Conservation (phyloP, 2,797 vertebrate genomes). For the Cryptoblepharus egeriae region DNA sequence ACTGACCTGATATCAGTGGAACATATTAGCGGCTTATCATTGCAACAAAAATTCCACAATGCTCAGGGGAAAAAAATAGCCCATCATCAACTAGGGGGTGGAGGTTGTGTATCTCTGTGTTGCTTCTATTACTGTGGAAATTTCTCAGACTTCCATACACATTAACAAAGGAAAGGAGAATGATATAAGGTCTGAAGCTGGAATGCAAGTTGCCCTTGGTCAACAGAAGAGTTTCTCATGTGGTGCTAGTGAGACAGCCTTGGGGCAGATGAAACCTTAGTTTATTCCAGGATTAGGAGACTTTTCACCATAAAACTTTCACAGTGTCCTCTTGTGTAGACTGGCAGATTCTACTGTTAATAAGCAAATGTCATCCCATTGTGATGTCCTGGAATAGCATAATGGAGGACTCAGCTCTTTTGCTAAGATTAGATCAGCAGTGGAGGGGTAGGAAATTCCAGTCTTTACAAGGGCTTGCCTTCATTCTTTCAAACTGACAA, state of each 20-base stretch:
- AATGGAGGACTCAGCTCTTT: background rate
- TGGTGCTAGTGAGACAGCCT: conserved; percentile 33
- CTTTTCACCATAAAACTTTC: background rate
- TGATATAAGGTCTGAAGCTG: conserved; percentile 55
- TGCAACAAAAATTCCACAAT: conserved; percentile 43
- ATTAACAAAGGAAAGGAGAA: conserved; percentile 59
- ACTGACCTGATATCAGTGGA: background rate
- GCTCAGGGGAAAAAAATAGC: conserved; percentile 62
- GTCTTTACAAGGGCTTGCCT: no score
- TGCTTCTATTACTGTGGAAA: conserved; percentile 62
- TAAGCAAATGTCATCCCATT: background rate
- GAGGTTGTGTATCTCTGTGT: accelerated
- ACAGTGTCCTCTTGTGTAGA: conserved; percentile 23
- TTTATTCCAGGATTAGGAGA: conserved; percentile 49
- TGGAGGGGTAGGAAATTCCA: background rate
- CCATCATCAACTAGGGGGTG: conserved; percentile 9
- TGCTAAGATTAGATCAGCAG: background rate
- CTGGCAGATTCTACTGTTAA: background rate
- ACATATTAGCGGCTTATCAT: conserved; percentile 47
- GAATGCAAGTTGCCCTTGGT: conserved; percentile 40
- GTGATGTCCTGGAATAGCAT: conserved; percentile 4
- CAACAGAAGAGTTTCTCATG: conserved; percentile 59
- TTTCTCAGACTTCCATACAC: conserved; percentile 64
- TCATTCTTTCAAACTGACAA: no score
- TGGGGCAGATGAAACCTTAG: conserved; percentile 2